These are phyloP conservation scores for Tauraco erythrolophus DNA, from an alignment of 2,113 vertebrate species.

Conservation along the genomic window DNA sequence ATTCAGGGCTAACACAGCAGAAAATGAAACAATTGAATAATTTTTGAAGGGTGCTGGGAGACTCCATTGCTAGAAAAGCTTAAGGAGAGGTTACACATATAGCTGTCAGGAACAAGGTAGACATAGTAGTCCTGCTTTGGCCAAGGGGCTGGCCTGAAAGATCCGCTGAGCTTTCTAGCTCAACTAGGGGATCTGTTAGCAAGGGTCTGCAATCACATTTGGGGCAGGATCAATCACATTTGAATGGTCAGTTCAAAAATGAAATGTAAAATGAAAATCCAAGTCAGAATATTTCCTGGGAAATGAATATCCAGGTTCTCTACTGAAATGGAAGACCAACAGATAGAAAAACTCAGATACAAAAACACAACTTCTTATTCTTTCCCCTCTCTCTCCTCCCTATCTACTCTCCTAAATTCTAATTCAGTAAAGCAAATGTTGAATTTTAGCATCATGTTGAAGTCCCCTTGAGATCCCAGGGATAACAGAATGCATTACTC, in stretches of 20 bases:
- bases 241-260: not conserved
- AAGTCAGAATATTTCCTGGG: not conserved
- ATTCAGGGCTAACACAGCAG: not conserved
- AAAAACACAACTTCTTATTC: not conserved
- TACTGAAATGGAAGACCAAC: not conserved
- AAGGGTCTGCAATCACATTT: not conserved
- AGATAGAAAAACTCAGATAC: not conserved
- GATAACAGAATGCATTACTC: not conserved
- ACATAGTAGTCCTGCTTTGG: not conserved
- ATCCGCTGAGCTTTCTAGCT: not conserved
- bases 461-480: not conserved
- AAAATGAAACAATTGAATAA: not conserved
- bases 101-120: not conserved
- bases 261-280: not conserved
- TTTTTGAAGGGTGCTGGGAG: not conserved
- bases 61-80: not conserved
- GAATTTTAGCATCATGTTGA: not conserved
- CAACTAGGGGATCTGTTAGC: not conserved
- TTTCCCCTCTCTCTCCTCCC: not conserved
- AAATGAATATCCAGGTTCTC: not conserved
- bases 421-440: not conserved
- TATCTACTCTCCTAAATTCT: not conserved
- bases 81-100: not conserved
- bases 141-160: not conserved
- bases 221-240: too few relatives aligned